phyloP scores from a whole-genome alignment of 1,140 invertebrate genomes.

The Pseudomyrmex cubaensis region DNA sequence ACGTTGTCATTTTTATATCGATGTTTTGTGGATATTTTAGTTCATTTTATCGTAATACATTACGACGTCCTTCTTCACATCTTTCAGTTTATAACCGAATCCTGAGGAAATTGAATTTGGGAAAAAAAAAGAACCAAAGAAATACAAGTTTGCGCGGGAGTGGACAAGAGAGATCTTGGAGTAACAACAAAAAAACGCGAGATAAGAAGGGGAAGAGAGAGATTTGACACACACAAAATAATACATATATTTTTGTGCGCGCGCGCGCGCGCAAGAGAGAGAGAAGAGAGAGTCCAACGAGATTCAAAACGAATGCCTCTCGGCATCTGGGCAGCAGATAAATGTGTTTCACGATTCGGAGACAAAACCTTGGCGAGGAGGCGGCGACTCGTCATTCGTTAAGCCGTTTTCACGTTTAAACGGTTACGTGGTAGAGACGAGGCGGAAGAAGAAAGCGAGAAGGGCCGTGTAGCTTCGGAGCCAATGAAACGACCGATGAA shows the following conservation, averaged over 20 bases:
- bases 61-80: slow-evolving; percentile 77
- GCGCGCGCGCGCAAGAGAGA: background rate
- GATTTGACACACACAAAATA: too few relatives aligned
- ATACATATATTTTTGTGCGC: background rate
- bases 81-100: slow-evolving; percentile 76
- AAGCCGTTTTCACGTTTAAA: slow-evolving; percentile 69
- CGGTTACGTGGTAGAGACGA: slow-evolving; percentile 47
- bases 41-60: slow-evolving; percentile 75
- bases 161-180: slow-evolving; percentile 18
- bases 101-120: slow-evolving; percentile 64
- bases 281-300: slow-evolving; percentile 40
- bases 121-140: slow-evolving; percentile 56
- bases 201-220: too few relatives aligned
- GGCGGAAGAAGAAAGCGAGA: slow-evolving; percentile 56
- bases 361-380: slow-evolving; percentile 62
- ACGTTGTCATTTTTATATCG: background rate
- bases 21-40: slow-evolving; percentile 40
- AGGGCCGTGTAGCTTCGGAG: slow-evolving; percentile 59
- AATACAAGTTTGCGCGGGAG: slow-evolving; percentile 21
- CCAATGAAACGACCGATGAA: slow-evolving; percentile 70
- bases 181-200: background rate
- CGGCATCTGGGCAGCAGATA: slow-evolving; percentile 67
- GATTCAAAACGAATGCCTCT: slow-evolving; percentile 65
- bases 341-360: slow-evolving; percentile 69
- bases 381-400: slow-evolving; percentile 68